Conservation (phyloP, 2,888 invertebrate species). For the Lasiommata megera region DNA sequence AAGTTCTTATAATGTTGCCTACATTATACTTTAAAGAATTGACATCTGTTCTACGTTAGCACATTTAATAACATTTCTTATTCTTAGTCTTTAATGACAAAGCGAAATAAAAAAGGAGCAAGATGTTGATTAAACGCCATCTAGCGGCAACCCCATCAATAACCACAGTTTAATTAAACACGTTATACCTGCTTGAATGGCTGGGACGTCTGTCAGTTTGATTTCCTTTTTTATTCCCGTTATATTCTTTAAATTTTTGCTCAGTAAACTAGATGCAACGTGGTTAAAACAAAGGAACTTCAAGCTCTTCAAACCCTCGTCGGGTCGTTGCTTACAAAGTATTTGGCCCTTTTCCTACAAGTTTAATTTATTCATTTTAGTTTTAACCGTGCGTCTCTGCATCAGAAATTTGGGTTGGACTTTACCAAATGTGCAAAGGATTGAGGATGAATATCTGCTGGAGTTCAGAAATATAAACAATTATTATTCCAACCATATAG, state of each 20-base stretch:
- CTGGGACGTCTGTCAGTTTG: constrained; percentile 59
- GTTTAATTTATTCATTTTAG: too few relatives aligned
- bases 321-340: neutral
- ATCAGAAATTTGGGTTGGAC: too few relatives aligned
- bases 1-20: too few relatives aligned
- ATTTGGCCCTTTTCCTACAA: constrained; percentile 10
- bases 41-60: too few relatives aligned
- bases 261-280: constrained; percentile 54
- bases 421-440: too few relatives aligned
- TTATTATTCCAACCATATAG: too few relatives aligned
- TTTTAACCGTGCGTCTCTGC: too few relatives aligned
- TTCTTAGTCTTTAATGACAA: neutral
- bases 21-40: too few relatives aligned
- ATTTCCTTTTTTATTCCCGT: constrained; percentile 61
- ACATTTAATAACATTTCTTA: too few relatives aligned
- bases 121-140: constrained; percentile 78
- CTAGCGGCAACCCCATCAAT: constrained; percentile 77
- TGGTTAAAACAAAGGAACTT: constrained; percentile 47
- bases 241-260: constrained; percentile 52
- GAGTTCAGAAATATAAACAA: too few relatives aligned
- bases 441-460: too few relatives aligned
- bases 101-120: constrained; percentile 67
- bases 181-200: constrained; percentile 72
- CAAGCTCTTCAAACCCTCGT: constrained; percentile 11
- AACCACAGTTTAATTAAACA: constrained; percentile 79